Evolutionary conservation across 2,888 invertebrate genomes (phyloP), one percentile per base, ranked within the genome.

Genomic region (Calameuta filiformis): DNA sequence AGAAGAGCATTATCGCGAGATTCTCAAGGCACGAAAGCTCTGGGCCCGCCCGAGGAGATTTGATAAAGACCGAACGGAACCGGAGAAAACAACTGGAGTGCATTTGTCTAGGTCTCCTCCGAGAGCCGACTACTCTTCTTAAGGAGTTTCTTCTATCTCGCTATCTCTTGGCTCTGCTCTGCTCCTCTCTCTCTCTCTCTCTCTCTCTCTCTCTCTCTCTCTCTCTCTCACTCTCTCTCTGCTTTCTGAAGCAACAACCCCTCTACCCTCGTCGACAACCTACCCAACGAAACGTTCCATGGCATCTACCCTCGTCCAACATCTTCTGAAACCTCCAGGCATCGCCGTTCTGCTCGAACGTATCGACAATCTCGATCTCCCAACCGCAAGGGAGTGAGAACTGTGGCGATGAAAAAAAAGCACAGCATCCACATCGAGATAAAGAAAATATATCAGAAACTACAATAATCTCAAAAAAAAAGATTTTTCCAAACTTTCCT

Each of bases 41-140:
- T 82, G 83, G 81, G 82, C 82, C 80, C 75, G 80, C 85, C 77
- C 84, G 75, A 71, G 56, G 71, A 88, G 87, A 88, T 88, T 88
- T 87, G 88, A 89, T 87, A 85, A 87, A 89, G 87, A 88, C 87
- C 88, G 85, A 85, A 86, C 84, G 85, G 85, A 86, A 84, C 85
- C 84, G 83, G 81, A 79, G 85, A 88, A 89, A 89, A 88, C 89
- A 87, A 89, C 87, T 87, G 85, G 87, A 89, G 88, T 89, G 88
- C 89, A 90, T 90, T 90, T 90, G 89, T 89, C 89, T 89, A 85
- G 88, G 87, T 88, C 88, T 87, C 88, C 88, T 87, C 86, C 82
- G 84, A 85, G 85, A 88, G 84, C 85, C 87, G 85, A 88, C 89
- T 88, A 89, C 89, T 89, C 87, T 85, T 85, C 87, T 88, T 84